Conservation (phyloP, 2,888 invertebrate genomes). For the Molorchus minor region DNA sequence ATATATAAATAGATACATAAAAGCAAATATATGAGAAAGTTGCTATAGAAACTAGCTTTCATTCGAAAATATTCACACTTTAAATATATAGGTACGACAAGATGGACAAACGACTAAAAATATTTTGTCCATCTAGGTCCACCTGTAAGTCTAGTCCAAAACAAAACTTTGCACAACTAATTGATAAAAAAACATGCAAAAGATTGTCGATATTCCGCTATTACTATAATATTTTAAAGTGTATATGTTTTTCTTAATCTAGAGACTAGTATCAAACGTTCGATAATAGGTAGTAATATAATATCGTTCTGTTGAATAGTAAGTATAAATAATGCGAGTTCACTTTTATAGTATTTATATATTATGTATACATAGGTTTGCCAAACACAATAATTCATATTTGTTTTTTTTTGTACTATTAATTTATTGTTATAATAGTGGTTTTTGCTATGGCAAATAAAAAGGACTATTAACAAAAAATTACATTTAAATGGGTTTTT, state of each 20-base stretch:
- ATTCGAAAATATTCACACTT: slow-evolving; percentile 41
- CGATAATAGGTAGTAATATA: slow-evolving; percentile 14
- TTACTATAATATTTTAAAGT: slow-evolving; percentile 17
- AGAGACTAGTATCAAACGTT: slow-evolving; percentile 13
- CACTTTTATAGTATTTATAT: slow-evolving; percentile 3
- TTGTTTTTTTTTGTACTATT: slow-evolving; percentile 17
- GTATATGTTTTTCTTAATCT: slow-evolving; percentile 24
- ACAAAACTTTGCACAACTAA: neutral
- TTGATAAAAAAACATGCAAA: neutral
- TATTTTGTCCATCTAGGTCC: slow-evolving; percentile 8
- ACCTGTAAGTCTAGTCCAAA: no score
- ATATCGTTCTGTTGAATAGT: slow-evolving; percentile 7
- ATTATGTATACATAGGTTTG: slow-evolving; percentile 10
- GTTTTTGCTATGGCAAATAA: neutral
- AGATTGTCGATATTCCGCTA: slow-evolving; percentile 16
- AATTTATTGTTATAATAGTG: slow-evolving; percentile 15
- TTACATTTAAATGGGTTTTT: neutral
- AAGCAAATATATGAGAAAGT: slow-evolving; percentile 54
- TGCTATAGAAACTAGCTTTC: slow-evolving; percentile 52
- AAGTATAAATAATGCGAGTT: no score
- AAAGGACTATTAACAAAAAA: slow-evolving; percentile 4
- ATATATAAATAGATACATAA: slow-evolving; percentile 27
- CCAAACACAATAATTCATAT: slow-evolving; percentile 13
- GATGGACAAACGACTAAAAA: slow-evolving; percentile 10
- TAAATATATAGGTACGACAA: slow-evolving; percentile 24